These are phyloP conservation scores for Drosophila bocki DNA, from an alignment of 1,140 invertebrate species.

Conservation along the genomic window DNA sequence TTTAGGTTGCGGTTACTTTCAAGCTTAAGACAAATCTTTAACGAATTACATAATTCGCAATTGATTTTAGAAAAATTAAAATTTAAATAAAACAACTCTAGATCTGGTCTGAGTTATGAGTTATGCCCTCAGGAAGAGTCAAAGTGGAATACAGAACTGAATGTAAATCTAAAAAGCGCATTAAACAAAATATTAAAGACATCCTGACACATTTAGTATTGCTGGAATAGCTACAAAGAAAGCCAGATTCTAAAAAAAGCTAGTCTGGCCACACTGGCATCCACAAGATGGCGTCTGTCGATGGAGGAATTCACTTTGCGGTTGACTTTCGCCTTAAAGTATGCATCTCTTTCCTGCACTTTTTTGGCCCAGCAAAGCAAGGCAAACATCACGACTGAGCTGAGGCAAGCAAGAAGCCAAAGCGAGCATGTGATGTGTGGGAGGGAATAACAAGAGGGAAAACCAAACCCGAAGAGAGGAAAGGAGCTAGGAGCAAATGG, in stretches of 20 bases:
- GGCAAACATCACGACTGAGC: conserved; percentile 60
- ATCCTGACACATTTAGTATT: background rate
- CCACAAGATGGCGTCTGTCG: conserved; percentile 56
- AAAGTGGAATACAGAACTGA: no score
- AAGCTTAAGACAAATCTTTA: background rate
- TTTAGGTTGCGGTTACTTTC: background rate
- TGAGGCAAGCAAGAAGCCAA: conserved; percentile 26
- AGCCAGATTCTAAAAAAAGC: background rate
- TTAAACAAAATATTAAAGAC: no score
- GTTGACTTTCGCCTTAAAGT: conserved; percentile 64
- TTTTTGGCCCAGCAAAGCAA: conserved; percentile 35
- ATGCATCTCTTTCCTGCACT: conserved; percentile 55
- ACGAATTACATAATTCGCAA: background rate
- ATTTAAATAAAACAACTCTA: no score
- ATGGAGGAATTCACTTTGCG: conserved; percentile 74
- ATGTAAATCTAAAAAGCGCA: no score
- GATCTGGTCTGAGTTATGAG: no score
- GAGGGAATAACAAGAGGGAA: conserved; percentile 42
- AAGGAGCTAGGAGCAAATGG: conserved; percentile 14
- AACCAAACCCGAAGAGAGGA: conserved; percentile 21
- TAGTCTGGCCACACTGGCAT: background rate
- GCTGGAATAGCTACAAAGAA: background rate
- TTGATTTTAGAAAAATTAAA: background rate
- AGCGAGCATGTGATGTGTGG: conserved; percentile 32
- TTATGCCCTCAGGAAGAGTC: no score